These are phyloP conservation scores for Donacobius atricapilla DNA, from an alignment of 2,113 vertebrate species.

Conservation along the genomic window DNA sequence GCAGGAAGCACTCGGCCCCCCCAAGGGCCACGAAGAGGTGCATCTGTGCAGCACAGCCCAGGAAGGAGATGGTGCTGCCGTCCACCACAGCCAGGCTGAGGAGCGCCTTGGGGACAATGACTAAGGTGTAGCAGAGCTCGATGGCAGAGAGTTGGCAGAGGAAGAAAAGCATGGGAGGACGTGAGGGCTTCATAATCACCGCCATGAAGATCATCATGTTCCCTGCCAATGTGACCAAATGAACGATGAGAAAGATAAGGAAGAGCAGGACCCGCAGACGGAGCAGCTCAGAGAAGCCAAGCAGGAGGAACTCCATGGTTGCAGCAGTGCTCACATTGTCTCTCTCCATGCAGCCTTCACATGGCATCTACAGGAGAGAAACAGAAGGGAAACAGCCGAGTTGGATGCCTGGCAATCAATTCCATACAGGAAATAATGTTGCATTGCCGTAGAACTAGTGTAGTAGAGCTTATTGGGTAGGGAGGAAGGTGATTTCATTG, in stretches of 20 bases:
- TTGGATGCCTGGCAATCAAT: background rate
- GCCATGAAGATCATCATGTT: constrained; percentile 61
- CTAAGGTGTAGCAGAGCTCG: constrained; percentile 67
- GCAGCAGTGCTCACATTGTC: background rate
- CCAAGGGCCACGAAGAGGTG: constrained; percentile 57
- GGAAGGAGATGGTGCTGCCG: constrained; percentile 49
- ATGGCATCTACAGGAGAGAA: constrained; percentile 26
- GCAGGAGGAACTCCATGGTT: constrained; percentile 60
- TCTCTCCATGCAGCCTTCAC: background rate
- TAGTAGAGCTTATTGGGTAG: background rate
- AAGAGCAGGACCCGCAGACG: constrained; percentile 51
- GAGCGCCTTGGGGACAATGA: constrained; percentile 60
- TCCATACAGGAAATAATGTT: background rate
- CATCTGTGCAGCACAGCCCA: constrained; percentile 70
- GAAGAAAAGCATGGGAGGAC: constrained; percentile 70
- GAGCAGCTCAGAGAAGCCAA: constrained; percentile 62
- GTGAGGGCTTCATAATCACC: constrained; percentile 9
- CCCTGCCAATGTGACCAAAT: constrained; percentile 49
- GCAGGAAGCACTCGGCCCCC: constrained; percentile 19
- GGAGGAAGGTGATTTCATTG: background rate
- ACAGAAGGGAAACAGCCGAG: background rate
- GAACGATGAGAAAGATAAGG: constrained; percentile 47
- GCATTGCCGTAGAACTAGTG: background rate
- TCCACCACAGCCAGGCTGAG: background rate
- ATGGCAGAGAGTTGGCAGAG: constrained; percentile 68